Base-by-base conservation (phyloP, 2,888 invertebrate species). In the Belgica antarctica region DNA sequence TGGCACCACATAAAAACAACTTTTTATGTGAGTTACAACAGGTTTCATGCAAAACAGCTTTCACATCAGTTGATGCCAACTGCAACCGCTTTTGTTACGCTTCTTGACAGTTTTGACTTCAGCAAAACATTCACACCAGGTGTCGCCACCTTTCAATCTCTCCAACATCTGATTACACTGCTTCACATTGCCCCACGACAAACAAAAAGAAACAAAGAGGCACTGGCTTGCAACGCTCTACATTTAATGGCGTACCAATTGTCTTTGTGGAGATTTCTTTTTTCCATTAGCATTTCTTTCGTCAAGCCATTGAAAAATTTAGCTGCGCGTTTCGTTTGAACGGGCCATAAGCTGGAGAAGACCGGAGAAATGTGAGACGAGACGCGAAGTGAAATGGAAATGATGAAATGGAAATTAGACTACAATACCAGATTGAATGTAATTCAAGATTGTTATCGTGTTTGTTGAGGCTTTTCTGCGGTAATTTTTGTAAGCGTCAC, bases 191-290 rank as follows among this genome's bases (percentile, higher is more conserved):
- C n/a, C n/a, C n/a, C n/a, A n/a, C n/a, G n/a, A n/a, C 34, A 34
- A 34, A 8, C 12, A n/a, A n/a, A 41, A 12, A n/a, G 41, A 41
- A 41, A 41, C 41, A 41, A 41, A 41, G n/a, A 41, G 41, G n/a
- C 41, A 41, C 7, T 22, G 52, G 22, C 52, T 17, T 52, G 52
- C 52, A 52, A 31, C 34, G 34, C 5, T 31, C 34, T 31, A 31
- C 34, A 31, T 31, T 31, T 12, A n/a, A n/a, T n/a, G n/a, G n/a
- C n/a, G n/a, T n/a, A n/a, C n/a, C n/a, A n/a, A n/a, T n/a, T n/a
- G n/a, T n/a, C n/a, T 41, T 41, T 41, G 41, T 41, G n/a, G n/a
- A 52, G 22, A 52, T 52, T 52, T 52, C 52, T 52, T 52, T 52
- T 31, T 52, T 52, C 52, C 52, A 52, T 46, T n/a, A 46, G 46